Evolutionary conservation across 2,888 invertebrate genomes (phyloP).

Genomic region (Panzeria rudis): DNA sequence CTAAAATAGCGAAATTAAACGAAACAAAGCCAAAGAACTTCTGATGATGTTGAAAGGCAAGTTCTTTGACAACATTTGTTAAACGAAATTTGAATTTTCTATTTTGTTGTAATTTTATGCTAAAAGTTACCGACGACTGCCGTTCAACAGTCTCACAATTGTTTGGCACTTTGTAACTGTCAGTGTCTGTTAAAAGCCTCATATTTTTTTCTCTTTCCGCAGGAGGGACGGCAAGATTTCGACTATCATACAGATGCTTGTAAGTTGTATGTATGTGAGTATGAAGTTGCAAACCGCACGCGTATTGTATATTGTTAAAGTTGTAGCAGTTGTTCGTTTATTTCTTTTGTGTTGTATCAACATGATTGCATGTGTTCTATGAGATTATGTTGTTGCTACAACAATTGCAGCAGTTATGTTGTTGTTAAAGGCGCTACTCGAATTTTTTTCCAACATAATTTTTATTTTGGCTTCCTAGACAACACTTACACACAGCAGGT

Average conservation of each 20-base stretch:
- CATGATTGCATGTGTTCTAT: constrained; percentile 67
- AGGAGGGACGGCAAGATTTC: background rate
- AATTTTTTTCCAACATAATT: constrained; percentile 35
- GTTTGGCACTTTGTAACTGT: constrained; percentile 83
- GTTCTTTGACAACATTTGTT: constrained; percentile 66
- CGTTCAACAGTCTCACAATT: constrained; percentile 77
- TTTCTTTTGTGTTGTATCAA: constrained; percentile 51
- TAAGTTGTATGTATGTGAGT: constrained; percentile 23
- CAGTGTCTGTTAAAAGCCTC: constrained; percentile 81
- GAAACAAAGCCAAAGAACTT: constrained; percentile 2
- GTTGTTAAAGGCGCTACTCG: constrained; percentile 70
- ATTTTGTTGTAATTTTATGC: constrained; percentile 65
- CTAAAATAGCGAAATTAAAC: background rate
- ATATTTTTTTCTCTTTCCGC: constrained; percentile 73
- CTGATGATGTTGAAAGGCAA: constrained; percentile 43
- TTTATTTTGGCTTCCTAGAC: constrained; percentile 56
- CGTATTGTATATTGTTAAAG: constrained; percentile 58
- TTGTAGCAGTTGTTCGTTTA: constrained; percentile 38
- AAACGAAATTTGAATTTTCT: constrained; percentile 58
- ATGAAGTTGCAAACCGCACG: constrained; percentile 56
- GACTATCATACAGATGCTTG: constrained; percentile 8
- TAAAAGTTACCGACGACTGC: constrained; percentile 54
- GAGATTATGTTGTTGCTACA: constrained; percentile 66
- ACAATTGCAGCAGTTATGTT: constrained; percentile 68
- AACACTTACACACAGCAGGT: constrained; percentile 73